These are phyloP conservation scores for Myotis pilosus DNA, from an alignment of 2,797 vertebrate genomes.

Conservation along the genomic window DNA sequence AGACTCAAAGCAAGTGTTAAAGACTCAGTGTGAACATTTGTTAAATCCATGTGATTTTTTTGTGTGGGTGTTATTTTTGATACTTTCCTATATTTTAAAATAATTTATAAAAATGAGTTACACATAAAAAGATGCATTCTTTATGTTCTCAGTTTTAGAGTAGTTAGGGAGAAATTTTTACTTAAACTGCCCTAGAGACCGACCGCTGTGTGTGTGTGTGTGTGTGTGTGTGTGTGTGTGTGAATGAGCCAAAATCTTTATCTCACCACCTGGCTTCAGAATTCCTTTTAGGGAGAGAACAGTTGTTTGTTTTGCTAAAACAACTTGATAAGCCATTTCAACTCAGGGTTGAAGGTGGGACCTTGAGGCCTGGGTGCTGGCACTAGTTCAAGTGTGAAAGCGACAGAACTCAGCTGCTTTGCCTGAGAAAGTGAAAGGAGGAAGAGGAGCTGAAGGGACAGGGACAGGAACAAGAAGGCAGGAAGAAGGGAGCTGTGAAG, in stretches of 20 bases:
- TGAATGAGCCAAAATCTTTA: neutral
- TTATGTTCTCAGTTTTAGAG: neutral
- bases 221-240: too few species aligned
- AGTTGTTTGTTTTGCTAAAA: constrained; percentile 1
- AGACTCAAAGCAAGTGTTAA: constrained; percentile 18
- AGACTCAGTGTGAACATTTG: neutral
- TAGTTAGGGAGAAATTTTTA: neutral
- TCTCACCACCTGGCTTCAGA: neutral
- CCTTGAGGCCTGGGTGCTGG: neutral
- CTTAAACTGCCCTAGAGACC: neutral
- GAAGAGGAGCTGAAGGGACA: neutral
- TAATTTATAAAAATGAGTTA: neutral
- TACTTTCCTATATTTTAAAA: neutral
- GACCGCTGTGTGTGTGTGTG: too few species aligned
- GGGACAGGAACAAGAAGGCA: neutral
- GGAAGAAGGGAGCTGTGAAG: too few species aligned
- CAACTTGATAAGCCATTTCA: constrained; percentile 1
- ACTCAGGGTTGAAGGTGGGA: neutral
- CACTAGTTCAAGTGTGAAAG: neutral
- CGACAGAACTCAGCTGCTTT: neutral
- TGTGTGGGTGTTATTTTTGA: neutral
- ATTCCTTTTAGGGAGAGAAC: neutral
- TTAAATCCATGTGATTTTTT: neutral
- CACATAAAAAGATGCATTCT: neutral
- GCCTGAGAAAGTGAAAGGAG: neutral